phyloP scores from a whole-genome alignment of 2,113 vertebrate species.

The Tupaia tana region DNA sequence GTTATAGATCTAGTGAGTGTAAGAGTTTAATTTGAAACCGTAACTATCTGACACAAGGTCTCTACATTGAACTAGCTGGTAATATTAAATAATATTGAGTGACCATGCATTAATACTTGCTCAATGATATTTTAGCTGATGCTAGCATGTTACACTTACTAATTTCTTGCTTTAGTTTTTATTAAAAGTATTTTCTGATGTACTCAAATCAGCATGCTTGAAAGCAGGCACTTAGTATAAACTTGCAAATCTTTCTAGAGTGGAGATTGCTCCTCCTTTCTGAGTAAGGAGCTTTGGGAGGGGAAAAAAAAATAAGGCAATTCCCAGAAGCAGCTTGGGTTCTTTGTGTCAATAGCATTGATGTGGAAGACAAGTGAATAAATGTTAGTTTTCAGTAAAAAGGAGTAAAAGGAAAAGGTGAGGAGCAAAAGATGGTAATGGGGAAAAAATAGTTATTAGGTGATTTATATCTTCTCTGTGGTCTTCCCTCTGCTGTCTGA shows the following conservation, averaged over 20 bases:
- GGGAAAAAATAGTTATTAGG: neutral
- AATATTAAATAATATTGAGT: slow-evolving; percentile 4
- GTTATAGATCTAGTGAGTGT: neutral
- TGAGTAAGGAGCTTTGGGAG: neutral
- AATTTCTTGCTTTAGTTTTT: neutral
- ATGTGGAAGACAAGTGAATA: slow-evolving; percentile 30
- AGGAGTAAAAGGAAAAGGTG: neutral
- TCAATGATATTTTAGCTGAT: neutral
- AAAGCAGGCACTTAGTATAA: neutral
- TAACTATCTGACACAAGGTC: neutral
- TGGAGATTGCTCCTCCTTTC: neutral
- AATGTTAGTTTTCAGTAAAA: slow-evolving; percentile 48
- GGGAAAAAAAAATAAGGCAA: neutral
- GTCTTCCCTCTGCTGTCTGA: neutral
- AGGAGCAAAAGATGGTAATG: neutral
- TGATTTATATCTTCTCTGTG: slow-evolving; percentile 39
- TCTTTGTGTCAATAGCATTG: slow-evolving; percentile 15
- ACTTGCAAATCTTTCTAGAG: neutral
- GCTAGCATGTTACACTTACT: neutral
- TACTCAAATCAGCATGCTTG: neutral
- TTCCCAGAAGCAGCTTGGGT: neutral
- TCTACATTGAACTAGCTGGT: neutral
- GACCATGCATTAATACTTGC: neutral
- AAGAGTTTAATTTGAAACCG: neutral
- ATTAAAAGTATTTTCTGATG: neutral